phyloP scores from a whole-genome alignment of 2,888 invertebrate genomes.

The Eudasyphora cyanicolor region DNA sequence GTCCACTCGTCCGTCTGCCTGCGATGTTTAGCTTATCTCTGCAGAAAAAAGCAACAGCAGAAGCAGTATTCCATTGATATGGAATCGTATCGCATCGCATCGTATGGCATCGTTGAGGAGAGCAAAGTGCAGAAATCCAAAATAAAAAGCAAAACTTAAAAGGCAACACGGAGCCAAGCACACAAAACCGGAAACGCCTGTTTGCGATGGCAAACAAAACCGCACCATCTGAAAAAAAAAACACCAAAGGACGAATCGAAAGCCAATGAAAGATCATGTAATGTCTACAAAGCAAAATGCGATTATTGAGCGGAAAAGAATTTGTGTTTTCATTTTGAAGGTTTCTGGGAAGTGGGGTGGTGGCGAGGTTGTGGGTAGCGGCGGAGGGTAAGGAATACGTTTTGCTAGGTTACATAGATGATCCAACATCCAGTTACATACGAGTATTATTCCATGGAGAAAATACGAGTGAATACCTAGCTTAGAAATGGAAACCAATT shows the following conservation, averaged over 20 bases:
- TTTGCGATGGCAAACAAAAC: conserved; percentile 27
- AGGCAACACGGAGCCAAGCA: conserved; percentile 41
- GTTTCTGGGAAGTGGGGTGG: too few species aligned
- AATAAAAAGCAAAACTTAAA: background rate
- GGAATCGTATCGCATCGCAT: too few species aligned
- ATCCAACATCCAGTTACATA: too few species aligned
- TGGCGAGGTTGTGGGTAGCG: background rate
- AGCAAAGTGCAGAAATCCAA: conserved; percentile 1
- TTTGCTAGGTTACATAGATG: background rate
- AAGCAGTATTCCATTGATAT: background rate
- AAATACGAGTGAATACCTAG: too few species aligned
- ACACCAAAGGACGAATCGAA: background rate
- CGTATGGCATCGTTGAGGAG: background rate
- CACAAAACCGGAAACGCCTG: conserved; percentile 47
- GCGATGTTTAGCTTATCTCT: conserved; percentile 37
- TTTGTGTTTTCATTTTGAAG: background rate
- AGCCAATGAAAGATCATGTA: conserved; percentile 13
- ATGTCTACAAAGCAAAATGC: conserved; percentile 4
- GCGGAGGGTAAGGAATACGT: background rate
- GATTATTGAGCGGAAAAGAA: conserved; percentile 30
- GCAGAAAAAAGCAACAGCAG: conserved; percentile 16
- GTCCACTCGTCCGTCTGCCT: background rate
- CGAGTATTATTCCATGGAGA: too few species aligned
- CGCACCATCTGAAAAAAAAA: background rate
- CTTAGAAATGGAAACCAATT: too few species aligned